Percentiles rank a stretch among this genome's conserved stretches.
These are phyloP conservation scores for Nycteola revayana DNA, from an alignment of 2,888 invertebrate genomes.

Conservation along the genomic window DNA sequence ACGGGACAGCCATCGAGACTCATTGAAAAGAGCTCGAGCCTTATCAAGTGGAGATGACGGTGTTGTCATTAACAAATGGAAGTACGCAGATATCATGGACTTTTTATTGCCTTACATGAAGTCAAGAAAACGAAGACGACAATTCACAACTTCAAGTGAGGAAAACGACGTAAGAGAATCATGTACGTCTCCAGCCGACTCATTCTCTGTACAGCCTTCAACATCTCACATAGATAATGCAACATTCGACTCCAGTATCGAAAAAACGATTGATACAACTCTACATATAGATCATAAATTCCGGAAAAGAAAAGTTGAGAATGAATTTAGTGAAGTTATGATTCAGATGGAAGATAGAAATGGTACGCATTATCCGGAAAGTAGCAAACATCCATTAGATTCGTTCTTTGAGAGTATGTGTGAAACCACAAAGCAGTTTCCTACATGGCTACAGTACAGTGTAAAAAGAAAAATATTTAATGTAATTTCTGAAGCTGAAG, in stretches of 20 bases:
- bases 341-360: slow-evolving; percentile 31
- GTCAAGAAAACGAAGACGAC: slow-evolving; percentile 22
- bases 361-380: slow-evolving; percentile 12
- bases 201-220: slow-evolving; percentile 30
- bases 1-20: slow-evolving; percentile 29
- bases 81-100: slow-evolving; percentile 32
- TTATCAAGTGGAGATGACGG: slow-evolving; percentile 6
- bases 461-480: slow-evolving; percentile 36
- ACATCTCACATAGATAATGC: slow-evolving; percentile 28
- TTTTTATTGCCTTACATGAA: slow-evolving; percentile 33
- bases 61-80: slow-evolving; percentile 27
- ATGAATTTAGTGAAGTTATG: slow-evolving; percentile 32
- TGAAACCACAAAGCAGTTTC: slow-evolving; percentile 33
- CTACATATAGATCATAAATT: slow-evolving; percentile 23
- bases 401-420: slow-evolving; percentile 37
- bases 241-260: slow-evolving; percentile 18
- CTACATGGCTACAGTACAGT: slow-evolving; percentile 31
- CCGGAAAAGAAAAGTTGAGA: slow-evolving; percentile 30
- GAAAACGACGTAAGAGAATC: slow-evolving; percentile 19
- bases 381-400: slow-evolving; percentile 27
- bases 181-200: slow-evolving; percentile 26
- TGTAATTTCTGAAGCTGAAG: slow-evolving; percentile 31
- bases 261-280: slow-evolving; percentile 18
- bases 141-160: slow-evolving; percentile 18
- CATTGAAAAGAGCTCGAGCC: slow-evolving; percentile 24